Conservation (phyloP, 37 sponge, comb jelly and placozoan genomes). For the Spongilla lacustris region DNA sequence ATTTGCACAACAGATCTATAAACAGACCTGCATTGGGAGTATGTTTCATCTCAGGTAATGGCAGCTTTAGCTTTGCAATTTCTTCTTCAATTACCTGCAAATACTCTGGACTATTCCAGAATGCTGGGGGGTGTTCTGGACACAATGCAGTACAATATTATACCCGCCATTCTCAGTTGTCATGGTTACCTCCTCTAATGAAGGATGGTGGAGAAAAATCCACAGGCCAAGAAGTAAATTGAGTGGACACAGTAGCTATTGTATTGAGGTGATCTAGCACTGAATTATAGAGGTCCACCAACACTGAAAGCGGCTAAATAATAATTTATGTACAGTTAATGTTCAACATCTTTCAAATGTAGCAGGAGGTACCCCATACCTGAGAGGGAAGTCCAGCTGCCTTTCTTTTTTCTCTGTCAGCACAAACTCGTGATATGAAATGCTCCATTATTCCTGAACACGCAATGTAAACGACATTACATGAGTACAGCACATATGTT, state of each 20-base stretch:
- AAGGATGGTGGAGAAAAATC: slow-evolving; percentile 26
- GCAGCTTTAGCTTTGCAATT: slow-evolving; percentile 7
- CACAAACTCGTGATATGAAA: slow-evolving; percentile 35
- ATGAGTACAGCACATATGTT: neutral
- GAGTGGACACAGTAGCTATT: slow-evolving; percentile 12
- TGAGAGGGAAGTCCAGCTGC: slow-evolving; percentile 29
- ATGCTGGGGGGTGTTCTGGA: slow-evolving; percentile 33
- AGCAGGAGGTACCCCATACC: neutral
- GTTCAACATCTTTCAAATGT: neutral
- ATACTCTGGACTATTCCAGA: slow-evolving; percentile 35
- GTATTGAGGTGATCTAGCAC: slow-evolving; percentile 18
- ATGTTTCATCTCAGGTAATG: neutral
- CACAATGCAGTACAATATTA: neutral
- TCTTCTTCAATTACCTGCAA: neutral
- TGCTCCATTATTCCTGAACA: slow-evolving; percentile 24
- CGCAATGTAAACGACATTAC: neutral
- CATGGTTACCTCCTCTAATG: slow-evolving; percentile 1
- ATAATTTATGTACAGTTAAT: neutral
- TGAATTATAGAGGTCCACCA: slow-evolving; percentile 44
- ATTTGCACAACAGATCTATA: neutral
- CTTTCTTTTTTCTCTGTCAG: slow-evolving; percentile 22
- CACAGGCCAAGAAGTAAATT: slow-evolving; percentile 32
- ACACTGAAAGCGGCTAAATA: slow-evolving; percentile 16
- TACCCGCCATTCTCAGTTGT: neutral
- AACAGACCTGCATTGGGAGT: neutral